These are phyloP conservation scores for Myopa testacea DNA, from an alignment of 2,888 invertebrate genomes.

Conservation along the genomic window DNA sequence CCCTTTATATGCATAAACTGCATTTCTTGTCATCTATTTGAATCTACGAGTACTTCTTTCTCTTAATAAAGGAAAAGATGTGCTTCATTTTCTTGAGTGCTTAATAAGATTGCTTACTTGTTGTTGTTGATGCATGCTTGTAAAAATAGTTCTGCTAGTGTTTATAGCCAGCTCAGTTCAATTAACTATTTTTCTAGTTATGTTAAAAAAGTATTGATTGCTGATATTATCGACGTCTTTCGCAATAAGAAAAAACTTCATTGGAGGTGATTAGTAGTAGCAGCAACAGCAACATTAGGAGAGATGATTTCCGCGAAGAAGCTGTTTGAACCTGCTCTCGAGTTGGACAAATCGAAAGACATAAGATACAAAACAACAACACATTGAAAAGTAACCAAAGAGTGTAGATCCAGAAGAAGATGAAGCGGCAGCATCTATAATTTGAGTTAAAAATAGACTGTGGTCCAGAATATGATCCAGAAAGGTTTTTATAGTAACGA, in stretches of 20 bases:
- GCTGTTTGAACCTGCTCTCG: not conserved
- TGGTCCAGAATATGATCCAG: slow-evolving; percentile 6
- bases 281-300: not conserved
- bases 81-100: slow-evolving; percentile 4
- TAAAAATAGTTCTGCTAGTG: slow-evolving; percentile 45
- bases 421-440: not conserved
- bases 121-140: slow-evolving; percentile 30
- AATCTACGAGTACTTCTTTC: too few relatives aligned
- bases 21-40: too few relatives aligned
- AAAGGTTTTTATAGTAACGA: not conserved
- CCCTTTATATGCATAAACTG: too few relatives aligned
- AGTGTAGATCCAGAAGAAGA: not conserved
- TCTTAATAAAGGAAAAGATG: too few relatives aligned
- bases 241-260: slow-evolving; percentile 48
- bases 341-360: not conserved
- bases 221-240: slow-evolving; percentile 44
- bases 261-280: slow-evolving; percentile 40
- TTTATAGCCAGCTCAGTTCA: slow-evolving; percentile 48
- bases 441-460: slow-evolving; percentile 32
- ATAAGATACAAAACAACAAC: not conserved
- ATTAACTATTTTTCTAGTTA: slow-evolving; percentile 43
- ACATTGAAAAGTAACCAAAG: not conserved
- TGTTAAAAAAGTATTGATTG: slow-evolving; percentile 40
- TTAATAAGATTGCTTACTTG: slow-evolving; percentile 18
- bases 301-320: not conserved